Conservation (phyloP, 2,113 vertebrate species). For the Paracanthobrama guichenoti region DNA sequence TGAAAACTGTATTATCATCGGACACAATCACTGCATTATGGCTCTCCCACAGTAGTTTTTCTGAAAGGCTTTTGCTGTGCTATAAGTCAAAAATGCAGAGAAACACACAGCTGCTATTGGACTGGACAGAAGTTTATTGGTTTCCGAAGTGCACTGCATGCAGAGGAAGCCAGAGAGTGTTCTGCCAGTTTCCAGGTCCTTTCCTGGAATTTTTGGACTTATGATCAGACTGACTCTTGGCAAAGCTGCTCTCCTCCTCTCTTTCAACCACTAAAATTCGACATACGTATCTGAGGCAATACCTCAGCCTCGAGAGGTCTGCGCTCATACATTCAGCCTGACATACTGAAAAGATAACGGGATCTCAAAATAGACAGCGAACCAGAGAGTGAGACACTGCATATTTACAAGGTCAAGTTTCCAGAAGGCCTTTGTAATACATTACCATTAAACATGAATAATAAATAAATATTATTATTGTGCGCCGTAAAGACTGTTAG, state of each 20-base stretch:
- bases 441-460: slow-evolving; percentile 42
- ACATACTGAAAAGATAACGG: background rate
- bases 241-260: slow-evolving; percentile 5
- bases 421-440: slow-evolving; percentile 27
- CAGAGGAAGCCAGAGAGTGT: slow-evolving; percentile 54
- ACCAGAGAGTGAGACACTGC: background rate
- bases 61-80: background rate
- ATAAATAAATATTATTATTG: slow-evolving; percentile 45
- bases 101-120: slow-evolving; percentile 26
- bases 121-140: slow-evolving; percentile 36
- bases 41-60: background rate
- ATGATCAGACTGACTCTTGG: slow-evolving; percentile 29
- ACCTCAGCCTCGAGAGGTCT: background rate
- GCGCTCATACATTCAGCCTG: background rate
- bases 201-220: slow-evolving; percentile 55
- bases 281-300: background rate
- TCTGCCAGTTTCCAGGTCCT: slow-evolving; percentile 55
- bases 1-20: background rate
- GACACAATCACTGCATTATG: background rate
- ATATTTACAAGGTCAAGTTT: slow-evolving; percentile 38
- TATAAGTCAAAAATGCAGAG: background rate
- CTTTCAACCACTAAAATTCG: slow-evolving; percentile 22
- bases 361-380: slow-evolving; percentile 30
- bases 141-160: slow-evolving; percentile 18
- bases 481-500: slow-evolving; percentile 28